A percentile compares a stretch with the other conserved stretches of the same genome.
These are phyloP conservation scores for Xiphorhynchus elegans DNA, from an alignment of 2,113 vertebrate genomes.

Conservation along the genomic window DNA sequence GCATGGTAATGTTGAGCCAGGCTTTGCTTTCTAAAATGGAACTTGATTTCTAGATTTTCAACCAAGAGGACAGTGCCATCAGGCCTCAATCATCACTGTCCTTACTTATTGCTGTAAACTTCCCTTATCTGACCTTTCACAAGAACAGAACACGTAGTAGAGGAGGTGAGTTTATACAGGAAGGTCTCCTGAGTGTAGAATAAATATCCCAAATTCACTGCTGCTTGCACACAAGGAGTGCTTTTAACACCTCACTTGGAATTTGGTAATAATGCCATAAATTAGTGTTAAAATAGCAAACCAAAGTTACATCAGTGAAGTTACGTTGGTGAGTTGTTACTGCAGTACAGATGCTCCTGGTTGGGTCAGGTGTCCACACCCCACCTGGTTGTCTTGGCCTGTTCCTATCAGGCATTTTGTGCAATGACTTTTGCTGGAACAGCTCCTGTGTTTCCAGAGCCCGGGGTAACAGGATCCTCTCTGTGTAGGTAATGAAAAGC, in stretches of 20 bases:
- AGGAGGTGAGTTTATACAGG: neutral
- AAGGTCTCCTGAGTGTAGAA: neutral
- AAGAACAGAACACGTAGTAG: neutral
- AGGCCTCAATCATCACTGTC: neutral
- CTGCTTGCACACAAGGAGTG: neutral
- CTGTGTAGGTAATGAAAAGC: neutral
- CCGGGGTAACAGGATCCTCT: neutral
- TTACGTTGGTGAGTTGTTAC: neutral
- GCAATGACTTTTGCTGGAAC: neutral
- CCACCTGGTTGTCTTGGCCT: neutral
- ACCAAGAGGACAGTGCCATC: neutral
- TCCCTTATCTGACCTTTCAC: neutral
- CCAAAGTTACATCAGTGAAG: neutral
- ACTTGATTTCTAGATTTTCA: neutral
- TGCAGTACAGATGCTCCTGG: neutral
- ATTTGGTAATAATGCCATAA: neutral
- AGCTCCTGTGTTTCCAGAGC: neutral
- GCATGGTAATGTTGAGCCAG: fast-evolving
- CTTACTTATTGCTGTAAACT: neutral
- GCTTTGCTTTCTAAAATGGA: neutral
- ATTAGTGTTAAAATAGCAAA: neutral
- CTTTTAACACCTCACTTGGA: neutral
- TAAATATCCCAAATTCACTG: neutral
- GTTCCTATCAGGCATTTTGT: neutral
- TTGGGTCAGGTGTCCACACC: neutral